Percentiles rank a stretch among this genome's conserved stretches.
phyloP scores from a whole-genome alignment of 2,113 vertebrate genomes.

The Strix aluco region DNA sequence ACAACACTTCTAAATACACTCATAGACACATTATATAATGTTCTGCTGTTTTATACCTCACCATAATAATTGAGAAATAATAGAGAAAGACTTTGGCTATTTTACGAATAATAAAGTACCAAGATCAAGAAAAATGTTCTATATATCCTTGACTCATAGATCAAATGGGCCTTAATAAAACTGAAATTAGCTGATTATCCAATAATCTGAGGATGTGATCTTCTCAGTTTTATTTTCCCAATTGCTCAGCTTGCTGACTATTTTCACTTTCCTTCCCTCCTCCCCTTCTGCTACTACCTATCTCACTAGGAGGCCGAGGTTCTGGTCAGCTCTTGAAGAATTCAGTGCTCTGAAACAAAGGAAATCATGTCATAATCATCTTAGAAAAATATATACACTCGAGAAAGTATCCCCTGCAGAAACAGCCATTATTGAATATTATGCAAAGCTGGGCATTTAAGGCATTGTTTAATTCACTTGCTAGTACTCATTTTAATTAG shows the following conservation, averaged over 20 bases:
- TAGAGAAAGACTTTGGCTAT: neutral
- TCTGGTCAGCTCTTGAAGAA: neutral
- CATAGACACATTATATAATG: neutral
- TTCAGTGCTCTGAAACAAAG: neutral
- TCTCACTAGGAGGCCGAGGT: neutral
- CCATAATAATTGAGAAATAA: neutral
- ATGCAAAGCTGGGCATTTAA: neutral
- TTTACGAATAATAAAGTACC: neutral
- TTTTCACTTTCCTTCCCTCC: neutral
- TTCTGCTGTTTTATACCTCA: neutral
- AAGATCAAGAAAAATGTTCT: neutral
- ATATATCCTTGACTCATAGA: neutral
- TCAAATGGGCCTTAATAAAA: neutral
- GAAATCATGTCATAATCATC: neutral
- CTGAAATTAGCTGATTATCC: neutral
- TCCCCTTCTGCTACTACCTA: neutral
- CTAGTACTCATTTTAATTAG: slow-evolving; percentile 34
- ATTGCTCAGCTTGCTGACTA: neutral
- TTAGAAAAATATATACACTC: neutral
- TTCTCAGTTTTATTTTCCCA: neutral
- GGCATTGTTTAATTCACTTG: slow-evolving; percentile 35
- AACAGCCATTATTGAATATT: neutral
- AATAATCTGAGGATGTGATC: neutral
- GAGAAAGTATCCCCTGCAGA: neutral
- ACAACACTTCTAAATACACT: neutral